Percentiles rank a stretch among this genome's conserved stretches.
Evolutionary conservation across 2,888 invertebrate genomes (phyloP).

Genomic region (Cephus rjabovi): DNA sequence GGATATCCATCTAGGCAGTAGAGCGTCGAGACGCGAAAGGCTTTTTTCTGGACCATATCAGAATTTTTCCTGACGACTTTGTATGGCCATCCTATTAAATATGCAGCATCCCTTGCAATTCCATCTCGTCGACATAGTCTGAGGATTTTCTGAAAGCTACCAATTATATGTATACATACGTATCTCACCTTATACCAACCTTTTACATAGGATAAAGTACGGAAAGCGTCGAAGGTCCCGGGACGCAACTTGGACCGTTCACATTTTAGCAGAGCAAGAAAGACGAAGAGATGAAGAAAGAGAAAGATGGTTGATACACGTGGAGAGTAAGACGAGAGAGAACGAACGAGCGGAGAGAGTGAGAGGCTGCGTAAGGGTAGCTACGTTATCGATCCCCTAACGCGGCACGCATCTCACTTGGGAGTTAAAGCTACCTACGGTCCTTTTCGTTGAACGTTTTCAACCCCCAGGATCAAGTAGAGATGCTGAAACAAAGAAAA

Average conservation of each 20-base stretch:
- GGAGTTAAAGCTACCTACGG: conserved; percentile 19
- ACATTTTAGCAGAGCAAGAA: background rate
- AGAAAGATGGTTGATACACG: conserved; percentile 1
- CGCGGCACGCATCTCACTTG: conserved; percentile 25
- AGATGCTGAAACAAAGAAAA: background rate
- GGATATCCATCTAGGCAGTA: background rate
- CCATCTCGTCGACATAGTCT: background rate
- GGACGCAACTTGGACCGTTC: conserved; percentile 16
- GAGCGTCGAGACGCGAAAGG: background rate
- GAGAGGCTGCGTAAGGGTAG: conserved; percentile 28
- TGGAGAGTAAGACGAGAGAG: background rate
- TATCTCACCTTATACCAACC: background rate
- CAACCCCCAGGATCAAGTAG: background rate
- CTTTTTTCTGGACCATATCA: background rate
- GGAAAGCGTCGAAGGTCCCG: conserved; percentile 11
- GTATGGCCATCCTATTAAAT: background rate
- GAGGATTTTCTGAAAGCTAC: background rate
- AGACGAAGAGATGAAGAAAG: conserved; percentile 11
- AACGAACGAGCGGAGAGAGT: conserved; percentile 1
- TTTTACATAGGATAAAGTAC: background rate
- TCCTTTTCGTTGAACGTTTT: background rate
- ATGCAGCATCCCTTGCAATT: background rate
- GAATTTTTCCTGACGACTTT: background rate
- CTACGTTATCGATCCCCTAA: conserved; percentile 32
- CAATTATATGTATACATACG: background rate